These are phyloP conservation scores for Agriopis aurantiaria DNA, from an alignment of 2,888 invertebrate species.

Conservation along the genomic window DNA sequence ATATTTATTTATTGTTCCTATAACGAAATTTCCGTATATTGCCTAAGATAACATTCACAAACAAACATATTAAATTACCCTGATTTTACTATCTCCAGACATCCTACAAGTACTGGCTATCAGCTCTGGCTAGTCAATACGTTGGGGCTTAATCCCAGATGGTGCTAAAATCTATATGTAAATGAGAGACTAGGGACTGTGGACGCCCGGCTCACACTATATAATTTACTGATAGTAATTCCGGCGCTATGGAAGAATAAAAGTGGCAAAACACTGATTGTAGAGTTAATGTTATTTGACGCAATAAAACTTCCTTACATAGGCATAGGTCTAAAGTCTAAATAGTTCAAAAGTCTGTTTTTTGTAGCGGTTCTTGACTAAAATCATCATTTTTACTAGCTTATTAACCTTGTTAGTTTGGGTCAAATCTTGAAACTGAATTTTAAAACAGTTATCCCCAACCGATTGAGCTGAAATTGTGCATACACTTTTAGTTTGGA, in stretches of 20 bases:
- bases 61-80: neutral
- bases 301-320: neutral
- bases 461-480: too few relatives aligned
- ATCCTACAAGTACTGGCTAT: slow-evolving; percentile 1
- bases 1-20: slow-evolving; percentile 1
- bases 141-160: slow-evolving; percentile 34
- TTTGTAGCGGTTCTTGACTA: too few relatives aligned
- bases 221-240: slow-evolving; percentile 15
- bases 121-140: slow-evolving; percentile 17
- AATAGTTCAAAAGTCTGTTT: too few relatives aligned
- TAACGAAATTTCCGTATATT: slow-evolving; percentile 1
- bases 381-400: too few relatives aligned
- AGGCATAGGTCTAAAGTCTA: too few relatives aligned
- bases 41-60: neutral
- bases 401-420: too few relatives aligned
- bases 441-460: too few relatives aligned
- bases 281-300: too few relatives aligned
- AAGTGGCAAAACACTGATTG: neutral
- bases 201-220: slow-evolving; percentile 15
- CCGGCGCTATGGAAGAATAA: neutral
- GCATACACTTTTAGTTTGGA: too few relatives aligned
- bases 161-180: slow-evolving; percentile 44
- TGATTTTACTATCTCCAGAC: slow-evolving; percentile 10
- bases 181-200: slow-evolving; percentile 43
- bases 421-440: too few relatives aligned